Evolutionary conservation across 2,113 vertebrate species (phyloP).

Genomic region (Pycnonotus jocosus): DNA sequence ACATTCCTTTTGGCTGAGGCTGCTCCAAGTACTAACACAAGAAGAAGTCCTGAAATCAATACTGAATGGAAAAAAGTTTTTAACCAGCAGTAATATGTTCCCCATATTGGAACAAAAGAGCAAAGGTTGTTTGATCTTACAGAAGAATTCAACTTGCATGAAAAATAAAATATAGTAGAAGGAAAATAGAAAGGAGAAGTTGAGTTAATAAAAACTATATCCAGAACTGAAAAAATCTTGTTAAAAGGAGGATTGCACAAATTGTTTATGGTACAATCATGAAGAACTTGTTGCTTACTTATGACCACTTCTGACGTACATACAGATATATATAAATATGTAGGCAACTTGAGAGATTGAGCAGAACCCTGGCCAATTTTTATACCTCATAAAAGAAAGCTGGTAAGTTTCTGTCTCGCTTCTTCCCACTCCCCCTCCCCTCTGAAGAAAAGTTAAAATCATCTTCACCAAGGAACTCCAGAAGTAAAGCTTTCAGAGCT

Average conservation of each 20-base stretch:
- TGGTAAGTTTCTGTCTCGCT: rapidly evolving
- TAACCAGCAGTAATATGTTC: not conserved
- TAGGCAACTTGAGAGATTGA: not conserved
- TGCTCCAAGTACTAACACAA: not conserved
- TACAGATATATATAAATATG: not conserved
- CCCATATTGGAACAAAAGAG: not conserved
- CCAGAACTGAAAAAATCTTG: not conserved
- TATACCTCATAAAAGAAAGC: not conserved
- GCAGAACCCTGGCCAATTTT: not conserved
- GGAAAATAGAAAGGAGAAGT: not conserved
- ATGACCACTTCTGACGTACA: not conserved
- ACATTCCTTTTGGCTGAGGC: not conserved
- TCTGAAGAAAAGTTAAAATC: not conserved
- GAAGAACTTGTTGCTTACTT: not conserved
- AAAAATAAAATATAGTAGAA: not conserved
- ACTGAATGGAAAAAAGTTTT: not conserved
- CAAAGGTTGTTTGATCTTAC: not conserved
- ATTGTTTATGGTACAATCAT: not conserved
- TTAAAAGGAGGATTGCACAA: not conserved
- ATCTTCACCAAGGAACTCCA: not conserved
- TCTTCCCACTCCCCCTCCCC: not conserved
- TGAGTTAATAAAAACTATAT: not conserved
- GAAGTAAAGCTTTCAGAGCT: not conserved
- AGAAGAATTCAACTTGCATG: not conserved
- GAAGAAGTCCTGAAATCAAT: not conserved